These are phyloP conservation scores for Thera obeliscata DNA, from an alignment of 2,888 invertebrate genomes.

Conservation along the genomic window DNA sequence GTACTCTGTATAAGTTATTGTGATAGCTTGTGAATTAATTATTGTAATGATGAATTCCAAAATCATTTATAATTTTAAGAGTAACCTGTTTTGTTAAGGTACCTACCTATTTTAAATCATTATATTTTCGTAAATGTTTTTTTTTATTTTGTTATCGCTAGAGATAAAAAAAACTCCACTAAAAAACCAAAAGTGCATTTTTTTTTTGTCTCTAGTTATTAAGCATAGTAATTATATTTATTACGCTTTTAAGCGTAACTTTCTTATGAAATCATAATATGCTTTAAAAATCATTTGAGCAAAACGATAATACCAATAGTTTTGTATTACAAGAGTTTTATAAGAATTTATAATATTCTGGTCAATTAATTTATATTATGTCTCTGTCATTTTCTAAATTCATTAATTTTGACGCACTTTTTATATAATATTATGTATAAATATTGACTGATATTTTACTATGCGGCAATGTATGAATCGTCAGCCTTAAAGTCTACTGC, in stretches of 20 bases:
- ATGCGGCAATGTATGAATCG: slow-evolving; percentile 24
- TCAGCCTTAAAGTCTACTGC: neutral
- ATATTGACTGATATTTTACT: slow-evolving; percentile 37
- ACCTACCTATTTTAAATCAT: slow-evolving; percentile 14
- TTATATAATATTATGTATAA: slow-evolving; percentile 33
- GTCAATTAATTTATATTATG: slow-evolving; percentile 25
- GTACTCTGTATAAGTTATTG: slow-evolving; percentile 36
- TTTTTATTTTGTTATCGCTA: slow-evolving; percentile 4
- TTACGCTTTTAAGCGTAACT: neutral
- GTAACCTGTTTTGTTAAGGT: slow-evolving; percentile 18
- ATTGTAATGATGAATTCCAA: slow-evolving; percentile 32
- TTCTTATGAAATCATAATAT: neutral
- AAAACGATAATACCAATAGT: slow-evolving; percentile 21
- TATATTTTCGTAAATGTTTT: slow-evolving; percentile 24
- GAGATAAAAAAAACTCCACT: neutral
- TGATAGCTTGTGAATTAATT: slow-evolving; percentile 30
- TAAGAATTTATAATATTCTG: slow-evolving; percentile 11
- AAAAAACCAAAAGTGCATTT: slow-evolving; percentile 5
- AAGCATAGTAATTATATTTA: neutral
- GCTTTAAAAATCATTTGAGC: slow-evolving; percentile 5
- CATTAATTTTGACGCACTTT: slow-evolving; percentile 38
- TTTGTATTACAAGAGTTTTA: slow-evolving; percentile 5
- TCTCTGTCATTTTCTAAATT: slow-evolving; percentile 12
- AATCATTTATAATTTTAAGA: slow-evolving; percentile 26
- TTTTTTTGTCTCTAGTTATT: neutral